These are phyloP conservation scores for Enteromius afrohamiltoni DNA, from an alignment of 2,797 vertebrate genomes.

Conservation along the genomic window DNA sequence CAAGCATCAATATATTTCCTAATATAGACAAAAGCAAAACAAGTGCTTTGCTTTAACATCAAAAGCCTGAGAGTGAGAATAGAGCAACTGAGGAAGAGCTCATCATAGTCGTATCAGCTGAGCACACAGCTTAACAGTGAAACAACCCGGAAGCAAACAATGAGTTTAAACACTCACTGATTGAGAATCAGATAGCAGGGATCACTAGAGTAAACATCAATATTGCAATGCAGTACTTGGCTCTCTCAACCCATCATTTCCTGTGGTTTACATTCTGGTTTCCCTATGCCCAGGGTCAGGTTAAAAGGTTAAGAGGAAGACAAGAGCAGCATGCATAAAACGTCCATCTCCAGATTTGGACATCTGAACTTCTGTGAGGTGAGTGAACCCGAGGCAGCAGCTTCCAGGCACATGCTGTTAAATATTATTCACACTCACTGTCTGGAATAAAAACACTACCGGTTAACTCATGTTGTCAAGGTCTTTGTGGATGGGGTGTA, in stretches of 20 bases:
- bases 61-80: constrained; percentile 7
- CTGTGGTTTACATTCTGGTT: constrained; percentile 40
- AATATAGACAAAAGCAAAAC: constrained; percentile 13
- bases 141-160: constrained; percentile 38
- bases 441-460: constrained; percentile 19
- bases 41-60: constrained; percentile 9
- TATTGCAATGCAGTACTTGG: constrained; percentile 35
- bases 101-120: constrained; percentile 44
- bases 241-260: constrained; percentile 38
- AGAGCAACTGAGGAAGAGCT: constrained; percentile 27
- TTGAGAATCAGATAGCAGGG: constrained; percentile 27
- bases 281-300: constrained; percentile 25
- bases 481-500: constrained; percentile 8
- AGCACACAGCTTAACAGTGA: constrained; percentile 47
- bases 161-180: constrained; percentile 41
- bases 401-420: constrained; percentile 22
- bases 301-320: constrained; percentile 48
- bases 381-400: constrained; percentile 9
- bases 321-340: constrained; percentile 39
- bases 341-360: constrained; percentile 26
- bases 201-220: constrained; percentile 36
- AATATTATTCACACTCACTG: constrained; percentile 7
- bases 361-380: constrained; percentile 34
- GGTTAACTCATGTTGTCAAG: constrained; percentile 39
- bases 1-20: not conserved